Conservation (phyloP, 2,888 invertebrate genomes). For the Andrena praecox region DNA sequence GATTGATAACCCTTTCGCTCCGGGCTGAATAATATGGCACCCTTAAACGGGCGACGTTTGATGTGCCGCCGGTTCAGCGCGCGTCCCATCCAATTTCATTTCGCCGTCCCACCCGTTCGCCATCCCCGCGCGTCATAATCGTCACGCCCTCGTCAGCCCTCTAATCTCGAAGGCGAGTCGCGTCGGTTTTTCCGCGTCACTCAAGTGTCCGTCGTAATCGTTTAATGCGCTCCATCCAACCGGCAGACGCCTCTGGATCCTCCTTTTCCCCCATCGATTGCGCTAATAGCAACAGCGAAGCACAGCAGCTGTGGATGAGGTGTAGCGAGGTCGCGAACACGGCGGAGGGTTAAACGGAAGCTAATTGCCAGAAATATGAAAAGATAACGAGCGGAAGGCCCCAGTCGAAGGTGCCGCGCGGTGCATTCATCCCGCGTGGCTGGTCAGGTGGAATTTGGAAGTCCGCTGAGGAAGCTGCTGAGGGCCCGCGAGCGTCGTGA, state of each 20-base stretch:
- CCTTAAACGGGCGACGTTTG: slow-evolving; percentile 82
- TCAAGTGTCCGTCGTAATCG: slow-evolving; percentile 35
- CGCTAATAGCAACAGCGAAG: no score
- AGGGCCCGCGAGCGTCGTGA: not conserved
- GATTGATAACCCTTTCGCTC: slow-evolving; percentile 81
- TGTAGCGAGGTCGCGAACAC: no score
- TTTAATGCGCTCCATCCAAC: slow-evolving; percentile 19
- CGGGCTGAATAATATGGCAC: slow-evolving; percentile 81
- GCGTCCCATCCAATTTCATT: slow-evolving; percentile 77
- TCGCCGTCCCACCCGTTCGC: slow-evolving; percentile 32
- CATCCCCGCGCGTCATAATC: slow-evolving; percentile 74
- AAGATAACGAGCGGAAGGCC: no score
- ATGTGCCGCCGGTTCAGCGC: slow-evolving; percentile 82
- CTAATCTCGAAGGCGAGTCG: slow-evolving; percentile 33
- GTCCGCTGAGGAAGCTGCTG: not conserved
- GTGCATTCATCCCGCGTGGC: no score
- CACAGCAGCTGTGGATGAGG: no score
- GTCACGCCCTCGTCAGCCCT: slow-evolving; percentile 65
- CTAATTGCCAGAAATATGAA: no score
- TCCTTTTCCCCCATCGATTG: no score
- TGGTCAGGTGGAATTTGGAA: no score
- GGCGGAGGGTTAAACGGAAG: no score
- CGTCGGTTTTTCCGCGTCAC: slow-evolving; percentile 27
- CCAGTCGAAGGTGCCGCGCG: no score
- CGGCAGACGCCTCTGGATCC: no score